Conservation (phyloP, 2,113 vertebrate genomes). For the Bufo bufo region DNA sequence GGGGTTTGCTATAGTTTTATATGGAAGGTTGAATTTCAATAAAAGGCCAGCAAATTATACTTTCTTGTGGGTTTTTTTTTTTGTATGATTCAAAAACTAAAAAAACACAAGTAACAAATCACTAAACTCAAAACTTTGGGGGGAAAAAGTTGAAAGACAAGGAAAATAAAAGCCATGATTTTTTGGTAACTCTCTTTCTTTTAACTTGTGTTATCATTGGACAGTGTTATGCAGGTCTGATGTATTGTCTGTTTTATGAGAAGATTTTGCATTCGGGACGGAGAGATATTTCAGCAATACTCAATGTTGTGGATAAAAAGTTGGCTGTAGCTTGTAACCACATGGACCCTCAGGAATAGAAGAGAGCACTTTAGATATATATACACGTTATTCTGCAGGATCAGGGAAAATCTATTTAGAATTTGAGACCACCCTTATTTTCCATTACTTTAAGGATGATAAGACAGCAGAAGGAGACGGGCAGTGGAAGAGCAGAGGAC, state of each 20-base stretch:
- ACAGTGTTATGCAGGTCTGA: conserved; percentile 17
- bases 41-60: conserved; percentile 36
- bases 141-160: background rate
- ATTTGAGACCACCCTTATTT: conserved; percentile 14
- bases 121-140: background rate
- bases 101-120: conserved; percentile 29
- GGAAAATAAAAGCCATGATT: conserved; percentile 26
- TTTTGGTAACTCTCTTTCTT: conserved; percentile 10
- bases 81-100: background rate
- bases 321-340: conserved; percentile 43
- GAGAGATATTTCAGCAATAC: conserved; percentile 46
- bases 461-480: background rate
- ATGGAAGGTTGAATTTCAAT: conserved; percentile 38
- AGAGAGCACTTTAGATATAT: conserved; percentile 41
- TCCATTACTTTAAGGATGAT: background rate
- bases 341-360: conserved; percentile 40
- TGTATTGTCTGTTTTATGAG: conserved; percentile 39
- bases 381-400: conserved; percentile 40
- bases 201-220: conserved; percentile 36
- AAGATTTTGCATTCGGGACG: conserved; percentile 44
- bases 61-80: conserved; percentile 35
- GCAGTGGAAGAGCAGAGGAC: background rate
- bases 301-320: conserved; percentile 37
- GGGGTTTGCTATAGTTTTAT: conserved; percentile 13
- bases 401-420: conserved; percentile 50